Conservation (phyloP, 2,797 vertebrate species). For the Sparidentex hasta region DNA sequence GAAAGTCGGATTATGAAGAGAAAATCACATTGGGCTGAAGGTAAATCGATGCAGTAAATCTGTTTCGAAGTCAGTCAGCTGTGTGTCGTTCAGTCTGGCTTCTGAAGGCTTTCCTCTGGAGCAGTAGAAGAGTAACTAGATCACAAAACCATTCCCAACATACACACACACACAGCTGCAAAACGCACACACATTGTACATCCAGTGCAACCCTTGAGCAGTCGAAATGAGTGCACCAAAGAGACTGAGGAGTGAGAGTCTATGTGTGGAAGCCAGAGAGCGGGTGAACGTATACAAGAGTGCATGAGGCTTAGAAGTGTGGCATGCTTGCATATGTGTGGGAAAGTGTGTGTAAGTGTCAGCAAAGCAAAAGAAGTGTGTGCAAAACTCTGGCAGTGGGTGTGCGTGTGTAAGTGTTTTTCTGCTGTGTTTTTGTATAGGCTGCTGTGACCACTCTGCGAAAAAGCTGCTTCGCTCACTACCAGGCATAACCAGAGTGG, state of each 20-base stretch:
- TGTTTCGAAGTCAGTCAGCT: conserved; percentile 50
- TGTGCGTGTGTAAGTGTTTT: conserved; percentile 47
- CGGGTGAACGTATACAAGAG: conserved; percentile 23
- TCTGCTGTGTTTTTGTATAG: conserved; percentile 48
- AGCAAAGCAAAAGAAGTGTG: conserved; percentile 33
- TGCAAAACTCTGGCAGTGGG: conserved; percentile 20
- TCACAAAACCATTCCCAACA: conserved; percentile 47
- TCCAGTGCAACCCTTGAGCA: conserved; percentile 48
- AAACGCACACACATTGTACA: conserved; percentile 33
- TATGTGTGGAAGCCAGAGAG: conserved; percentile 40
- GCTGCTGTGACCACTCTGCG: conserved; percentile 51
- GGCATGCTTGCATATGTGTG: neutral
- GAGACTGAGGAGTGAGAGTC: conserved; percentile 36
- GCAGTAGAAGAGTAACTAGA: conserved; percentile 49
- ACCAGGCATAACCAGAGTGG: conserved; percentile 35
- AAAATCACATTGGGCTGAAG: conserved; percentile 22
- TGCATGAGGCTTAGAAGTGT: conserved; percentile 39
- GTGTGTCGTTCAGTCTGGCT: conserved; percentile 34
- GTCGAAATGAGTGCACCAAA: conserved; percentile 46
- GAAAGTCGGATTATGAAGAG: conserved; percentile 5
- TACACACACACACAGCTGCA: conserved; percentile 28
- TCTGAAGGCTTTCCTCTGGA: conserved; percentile 57
- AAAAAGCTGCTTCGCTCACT: conserved; percentile 60
- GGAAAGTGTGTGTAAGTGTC: conserved; percentile 22
- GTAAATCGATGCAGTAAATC: conserved; percentile 53